Conservation (phyloP, 2,888 invertebrate genomes). For the Eurytoma adleriae region DNA sequence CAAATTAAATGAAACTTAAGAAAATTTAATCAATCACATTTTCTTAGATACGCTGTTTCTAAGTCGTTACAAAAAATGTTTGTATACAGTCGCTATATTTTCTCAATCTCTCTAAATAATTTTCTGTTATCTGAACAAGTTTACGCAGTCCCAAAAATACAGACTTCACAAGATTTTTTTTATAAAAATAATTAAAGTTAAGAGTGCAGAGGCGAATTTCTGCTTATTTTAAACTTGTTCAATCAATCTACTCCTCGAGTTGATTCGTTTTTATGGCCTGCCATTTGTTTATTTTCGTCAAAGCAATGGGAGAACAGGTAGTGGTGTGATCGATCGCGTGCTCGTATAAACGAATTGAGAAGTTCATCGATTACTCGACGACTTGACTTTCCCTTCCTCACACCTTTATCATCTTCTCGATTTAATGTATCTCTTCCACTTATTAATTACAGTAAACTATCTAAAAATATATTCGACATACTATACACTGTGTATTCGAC, state of each 20-base stretch:
- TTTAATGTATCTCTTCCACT: slow-evolving; percentile 27
- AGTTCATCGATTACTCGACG: slow-evolving; percentile 37
- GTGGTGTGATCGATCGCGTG: slow-evolving; percentile 29
- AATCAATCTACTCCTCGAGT: slow-evolving; percentile 16
- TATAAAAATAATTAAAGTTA: no score
- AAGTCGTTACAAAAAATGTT: background rate
- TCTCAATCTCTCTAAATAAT: no score
- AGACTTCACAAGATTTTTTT: no score
- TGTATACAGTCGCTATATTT: no score
- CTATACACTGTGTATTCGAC: no score
- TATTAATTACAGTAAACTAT: slow-evolving; percentile 14
- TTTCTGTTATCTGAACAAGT: no score
- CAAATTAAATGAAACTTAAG: no score
- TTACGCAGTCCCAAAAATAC: no score
- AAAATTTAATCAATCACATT: no score
- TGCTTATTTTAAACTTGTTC: slow-evolving; percentile 13
- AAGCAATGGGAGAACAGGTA: slow-evolving; percentile 8
- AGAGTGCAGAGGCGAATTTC: background rate
- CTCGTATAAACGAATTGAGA: slow-evolving; percentile 41
- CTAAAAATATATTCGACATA: no score
- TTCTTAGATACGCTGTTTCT: no score
- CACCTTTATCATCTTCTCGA: slow-evolving; percentile 27
- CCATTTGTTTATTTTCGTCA: slow-evolving; percentile 25
- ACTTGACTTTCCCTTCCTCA: slow-evolving; percentile 7
- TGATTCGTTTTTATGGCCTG: background rate